Evolutionary conservation across 2,113 vertebrate genomes (phyloP), one percentile per base, ranked within the genome.

Genomic region (Pedionomus torquatus): DNA sequence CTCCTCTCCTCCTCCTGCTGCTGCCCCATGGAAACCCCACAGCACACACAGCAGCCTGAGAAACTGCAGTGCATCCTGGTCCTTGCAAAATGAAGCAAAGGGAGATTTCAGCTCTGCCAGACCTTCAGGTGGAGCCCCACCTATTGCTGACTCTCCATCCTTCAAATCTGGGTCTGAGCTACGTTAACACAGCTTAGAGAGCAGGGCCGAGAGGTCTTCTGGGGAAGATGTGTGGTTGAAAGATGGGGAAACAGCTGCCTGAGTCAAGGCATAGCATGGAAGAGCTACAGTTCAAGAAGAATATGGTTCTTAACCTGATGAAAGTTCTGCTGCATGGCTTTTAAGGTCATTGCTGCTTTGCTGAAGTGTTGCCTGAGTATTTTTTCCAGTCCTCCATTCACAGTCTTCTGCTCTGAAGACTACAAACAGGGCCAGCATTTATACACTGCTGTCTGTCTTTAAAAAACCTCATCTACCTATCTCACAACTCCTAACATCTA

Each of bases 101-200:
- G 41, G 43, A 74, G 26, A 74, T 28, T 37, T 74, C 18, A 52
- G 46, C 49, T n/a, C 39, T 80, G 30, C 23, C 46, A 78, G 51
- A 87, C 28, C 30, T 83, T 43, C 49, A 77, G 39, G 12, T 52
- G 49, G 33, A 55, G 37, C 46, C 37, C 28, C 21, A 64, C 8
- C 55, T 76, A 25, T 1, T 64, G 43, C 65, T 68, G 69, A 55
- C 60, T 70, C 57, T 90, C 52, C 31, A 15, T 24, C 39, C 70
- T 68, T 18, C 52, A 43, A 46, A 82, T 31, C 69, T 54, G 37
- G 25, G 35, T 37, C 46, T 41, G 28, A 87, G 65, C 51, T 46
- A n/a, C 0, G 0, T 39, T 39, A 64, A 79, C 17, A 18, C 3
- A 43, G 55, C 9, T 43, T n/a, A 54, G 19, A 43, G 16, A 94